phyloP scores from a whole-genome alignment of 2,113 vertebrate genomes.

The Kryptolebias marmoratus region DNA sequence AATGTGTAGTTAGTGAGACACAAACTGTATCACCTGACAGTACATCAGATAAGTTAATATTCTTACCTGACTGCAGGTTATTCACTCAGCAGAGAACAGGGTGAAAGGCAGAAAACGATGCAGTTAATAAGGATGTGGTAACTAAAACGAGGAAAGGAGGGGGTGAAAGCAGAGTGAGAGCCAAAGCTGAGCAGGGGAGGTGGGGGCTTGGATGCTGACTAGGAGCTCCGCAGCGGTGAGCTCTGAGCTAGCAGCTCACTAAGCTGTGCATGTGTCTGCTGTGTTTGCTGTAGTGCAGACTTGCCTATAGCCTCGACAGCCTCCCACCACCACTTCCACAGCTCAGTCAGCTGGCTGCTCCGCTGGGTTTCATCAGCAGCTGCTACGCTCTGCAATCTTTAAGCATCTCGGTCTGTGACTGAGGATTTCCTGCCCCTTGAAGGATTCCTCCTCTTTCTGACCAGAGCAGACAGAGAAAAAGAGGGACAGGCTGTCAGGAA shows the following conservation, averaged over 20 bases:
- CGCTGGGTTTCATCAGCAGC: conserved; percentile 30
- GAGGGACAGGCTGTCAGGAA: conserved; percentile 22
- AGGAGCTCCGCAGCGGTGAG: conserved; percentile 70
- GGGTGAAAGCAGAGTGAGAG: conserved; percentile 55
- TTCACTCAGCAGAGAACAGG: conserved; percentile 62
- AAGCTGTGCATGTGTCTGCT: conserved; percentile 37
- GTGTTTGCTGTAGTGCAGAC: conserved; percentile 55
- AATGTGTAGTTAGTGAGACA: too few relatives aligned
- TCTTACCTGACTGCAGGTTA: background rate
- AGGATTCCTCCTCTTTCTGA: conserved; percentile 71
- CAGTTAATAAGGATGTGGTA: conserved; percentile 88
- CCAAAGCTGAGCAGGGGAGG: conserved; percentile 24
- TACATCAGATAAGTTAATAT: background rate
- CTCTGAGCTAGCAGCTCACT: conserved; percentile 66
- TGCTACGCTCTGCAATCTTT: conserved; percentile 33
- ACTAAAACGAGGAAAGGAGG: conserved; percentile 80
- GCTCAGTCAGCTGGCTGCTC: conserved; percentile 56
- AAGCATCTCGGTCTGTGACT: conserved; percentile 65
- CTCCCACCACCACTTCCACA: conserved; percentile 46
- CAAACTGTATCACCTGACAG: background rate
- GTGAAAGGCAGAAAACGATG: conserved; percentile 37
- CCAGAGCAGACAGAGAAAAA: conserved; percentile 44
- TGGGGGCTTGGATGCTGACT: conserved; percentile 67
- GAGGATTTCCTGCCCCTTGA: conserved; percentile 75
- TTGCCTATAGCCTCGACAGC: conserved; percentile 50